A percentile compares a stretch with the other conserved stretches of the same genome.
Conservation (phyloP, 2,797 vertebrate species). For the Chrosomus eos region DNA sequence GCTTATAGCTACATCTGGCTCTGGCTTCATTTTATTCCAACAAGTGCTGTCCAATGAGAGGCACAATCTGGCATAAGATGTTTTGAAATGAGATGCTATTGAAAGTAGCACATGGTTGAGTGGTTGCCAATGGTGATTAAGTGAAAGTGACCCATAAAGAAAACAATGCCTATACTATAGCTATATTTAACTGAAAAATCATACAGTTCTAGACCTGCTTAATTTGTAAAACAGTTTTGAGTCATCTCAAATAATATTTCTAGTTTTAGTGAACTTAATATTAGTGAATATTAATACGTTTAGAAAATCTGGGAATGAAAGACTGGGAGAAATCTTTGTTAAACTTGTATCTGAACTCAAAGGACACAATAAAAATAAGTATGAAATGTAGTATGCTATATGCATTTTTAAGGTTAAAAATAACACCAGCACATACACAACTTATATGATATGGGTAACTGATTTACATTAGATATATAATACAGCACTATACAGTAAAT, state of each 20-base stretch:
- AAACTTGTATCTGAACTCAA: background rate
- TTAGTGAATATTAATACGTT: too few species aligned
- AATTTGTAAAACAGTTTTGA: background rate
- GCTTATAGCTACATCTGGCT: background rate
- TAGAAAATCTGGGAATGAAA: background rate
- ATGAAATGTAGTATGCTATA: background rate
- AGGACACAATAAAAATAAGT: background rate
- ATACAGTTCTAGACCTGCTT: background rate
- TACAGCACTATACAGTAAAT: background rate
- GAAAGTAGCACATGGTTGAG: constrained; percentile 30
- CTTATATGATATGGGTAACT: background rate
- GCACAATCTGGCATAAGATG: constrained; percentile 19
- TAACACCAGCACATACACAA: background rate
- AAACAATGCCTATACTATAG: constrained; percentile 4
- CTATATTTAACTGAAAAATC: constrained; percentile 11
- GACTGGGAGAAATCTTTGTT: background rate
- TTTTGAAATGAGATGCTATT: constrained; percentile 39
- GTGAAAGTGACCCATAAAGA: constrained; percentile 55
- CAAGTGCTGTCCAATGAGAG: constrained; percentile 32
- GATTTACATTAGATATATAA: background rate
- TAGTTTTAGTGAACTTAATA: background rate
- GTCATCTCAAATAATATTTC: background rate
- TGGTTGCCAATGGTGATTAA: constrained; percentile 62
- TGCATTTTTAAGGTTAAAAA: background rate
- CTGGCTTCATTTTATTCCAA: constrained; percentile 21